Evolutionary conservation across 2,888 invertebrate genomes (phyloP).

Genomic region (Beris morrisii): DNA sequence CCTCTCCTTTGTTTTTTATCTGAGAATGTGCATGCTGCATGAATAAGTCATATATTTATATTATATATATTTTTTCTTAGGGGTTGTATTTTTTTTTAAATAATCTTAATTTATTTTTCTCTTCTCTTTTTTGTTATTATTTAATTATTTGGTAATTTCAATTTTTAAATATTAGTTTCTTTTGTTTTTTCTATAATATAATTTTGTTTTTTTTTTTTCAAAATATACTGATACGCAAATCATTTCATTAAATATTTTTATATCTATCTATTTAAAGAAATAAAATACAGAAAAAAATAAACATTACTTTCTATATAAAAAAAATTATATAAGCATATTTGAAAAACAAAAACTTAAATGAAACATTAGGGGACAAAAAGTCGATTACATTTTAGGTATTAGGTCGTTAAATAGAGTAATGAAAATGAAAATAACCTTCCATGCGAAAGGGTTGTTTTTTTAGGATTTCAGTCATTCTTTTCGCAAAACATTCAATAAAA

Average conservation of each 20-base stretch:
- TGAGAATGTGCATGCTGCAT: slow-evolving; percentile 46
- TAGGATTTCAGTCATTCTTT: too few species aligned
- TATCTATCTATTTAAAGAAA: background rate
- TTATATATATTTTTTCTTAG: slow-evolving; percentile 37
- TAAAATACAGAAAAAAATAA: background rate
- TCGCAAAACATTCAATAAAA: too few species aligned
- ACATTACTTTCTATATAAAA: background rate
- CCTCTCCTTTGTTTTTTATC: slow-evolving; percentile 51
- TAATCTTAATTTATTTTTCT: slow-evolving; percentile 37
- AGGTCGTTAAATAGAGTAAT: background rate
- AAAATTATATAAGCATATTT: background rate
- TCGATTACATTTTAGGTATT: background rate
- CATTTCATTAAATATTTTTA: slow-evolving; percentile 4
- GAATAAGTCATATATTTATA: slow-evolving; percentile 35
- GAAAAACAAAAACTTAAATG: background rate
- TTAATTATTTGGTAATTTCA: slow-evolving; percentile 26
- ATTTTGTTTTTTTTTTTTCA: background rate
- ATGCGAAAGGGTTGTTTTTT: too few species aligned
- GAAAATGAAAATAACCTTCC: background rate
- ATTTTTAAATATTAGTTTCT: slow-evolving; percentile 26
- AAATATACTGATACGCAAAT: slow-evolving; percentile 12
- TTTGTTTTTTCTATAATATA: slow-evolving; percentile 30
- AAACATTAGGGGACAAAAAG: background rate
- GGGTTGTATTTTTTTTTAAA: slow-evolving; percentile 33
- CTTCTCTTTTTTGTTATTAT: slow-evolving; percentile 33